These are phyloP conservation scores for Leucoptera coffeella DNA, from an alignment of 2,888 invertebrate species.

Conservation along the genomic window DNA sequence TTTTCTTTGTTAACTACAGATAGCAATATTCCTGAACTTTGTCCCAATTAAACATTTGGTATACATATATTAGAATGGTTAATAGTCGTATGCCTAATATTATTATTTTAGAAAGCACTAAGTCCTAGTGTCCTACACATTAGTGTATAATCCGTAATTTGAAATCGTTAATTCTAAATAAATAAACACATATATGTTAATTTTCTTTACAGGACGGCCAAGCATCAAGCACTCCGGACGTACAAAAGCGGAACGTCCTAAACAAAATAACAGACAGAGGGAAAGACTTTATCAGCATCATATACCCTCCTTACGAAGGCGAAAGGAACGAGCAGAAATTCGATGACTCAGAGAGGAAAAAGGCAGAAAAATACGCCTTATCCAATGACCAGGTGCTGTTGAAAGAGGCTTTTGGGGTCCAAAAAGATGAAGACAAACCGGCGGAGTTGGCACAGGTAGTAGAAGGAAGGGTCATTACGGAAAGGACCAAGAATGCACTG, in stretches of 20 bases:
- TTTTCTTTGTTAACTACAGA: no score
- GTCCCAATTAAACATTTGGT: no score
- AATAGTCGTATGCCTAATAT: no score
- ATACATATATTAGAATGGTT: no score
- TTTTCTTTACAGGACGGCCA: slow-evolving; percentile 9
- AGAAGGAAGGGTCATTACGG: slow-evolving; percentile 30
- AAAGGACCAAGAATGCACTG: slow-evolving; percentile 21
- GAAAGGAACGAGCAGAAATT: slow-evolving; percentile 33
- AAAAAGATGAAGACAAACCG: slow-evolving; percentile 11
- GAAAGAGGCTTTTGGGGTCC: slow-evolving; percentile 20
- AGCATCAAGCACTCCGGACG: slow-evolving; percentile 17
- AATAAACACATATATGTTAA: no score
- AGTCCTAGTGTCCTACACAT: no score
- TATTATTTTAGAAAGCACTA: no score
- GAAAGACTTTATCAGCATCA: slow-evolving; percentile 38
- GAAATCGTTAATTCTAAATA: no score
- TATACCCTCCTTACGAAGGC: slow-evolving; percentile 37
- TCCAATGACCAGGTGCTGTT: slow-evolving; percentile 32
- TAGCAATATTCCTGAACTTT: no score
- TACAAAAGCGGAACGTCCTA: slow-evolving; percentile 29
- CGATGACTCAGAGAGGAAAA: slow-evolving; percentile 35
- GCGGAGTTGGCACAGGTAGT: slow-evolving; percentile 32
- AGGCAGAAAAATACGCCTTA: slow-evolving; percentile 38
- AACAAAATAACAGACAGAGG: slow-evolving; percentile 38
- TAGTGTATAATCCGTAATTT: no score